These are phyloP conservation scores for Triops longicaudatus DNA, from an alignment of 1,140 invertebrate species.

Conservation along the genomic window DNA sequence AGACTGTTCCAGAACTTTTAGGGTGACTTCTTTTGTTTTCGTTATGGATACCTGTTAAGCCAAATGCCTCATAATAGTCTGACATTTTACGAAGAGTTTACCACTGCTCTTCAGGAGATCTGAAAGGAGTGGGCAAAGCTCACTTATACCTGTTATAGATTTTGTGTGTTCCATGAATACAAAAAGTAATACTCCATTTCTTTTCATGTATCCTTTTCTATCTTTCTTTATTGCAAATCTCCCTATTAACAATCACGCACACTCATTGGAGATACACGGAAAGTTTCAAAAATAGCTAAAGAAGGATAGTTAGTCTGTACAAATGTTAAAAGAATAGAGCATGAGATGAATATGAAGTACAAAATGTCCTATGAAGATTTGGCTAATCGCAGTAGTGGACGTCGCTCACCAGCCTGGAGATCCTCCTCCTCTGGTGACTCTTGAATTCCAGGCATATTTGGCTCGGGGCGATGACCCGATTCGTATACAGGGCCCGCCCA, in stretches of 20 bases:
- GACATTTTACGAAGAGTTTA: background rate
- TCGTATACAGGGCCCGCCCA: background rate
- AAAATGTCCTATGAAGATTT: background rate
- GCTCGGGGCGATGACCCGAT: background rate
- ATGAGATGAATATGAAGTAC: background rate
- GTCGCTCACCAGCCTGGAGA: background rate
- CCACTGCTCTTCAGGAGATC: constrained; percentile 26
- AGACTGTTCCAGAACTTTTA: background rate
- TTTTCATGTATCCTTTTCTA: too few species aligned
- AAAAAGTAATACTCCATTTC: too few species aligned
- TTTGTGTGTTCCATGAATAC: too few species aligned
- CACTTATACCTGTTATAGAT: background rate
- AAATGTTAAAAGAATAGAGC: background rate
- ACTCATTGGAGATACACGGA: background rate
- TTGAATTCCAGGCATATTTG: constrained; percentile 24
- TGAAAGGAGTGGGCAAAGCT: constrained; percentile 23
- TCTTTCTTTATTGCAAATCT: too few species aligned
- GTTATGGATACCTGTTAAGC: background rate
- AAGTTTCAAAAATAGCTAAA: background rate
- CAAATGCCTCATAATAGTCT: background rate
- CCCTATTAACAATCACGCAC: too few species aligned
- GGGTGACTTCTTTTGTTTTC: background rate
- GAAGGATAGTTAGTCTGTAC: background rate
- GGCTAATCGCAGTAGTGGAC: background rate
- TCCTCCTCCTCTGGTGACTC: constrained; percentile 26